Conservation (phyloP, 2,113 vertebrate species). For the Heterocephalus glaber region DNA sequence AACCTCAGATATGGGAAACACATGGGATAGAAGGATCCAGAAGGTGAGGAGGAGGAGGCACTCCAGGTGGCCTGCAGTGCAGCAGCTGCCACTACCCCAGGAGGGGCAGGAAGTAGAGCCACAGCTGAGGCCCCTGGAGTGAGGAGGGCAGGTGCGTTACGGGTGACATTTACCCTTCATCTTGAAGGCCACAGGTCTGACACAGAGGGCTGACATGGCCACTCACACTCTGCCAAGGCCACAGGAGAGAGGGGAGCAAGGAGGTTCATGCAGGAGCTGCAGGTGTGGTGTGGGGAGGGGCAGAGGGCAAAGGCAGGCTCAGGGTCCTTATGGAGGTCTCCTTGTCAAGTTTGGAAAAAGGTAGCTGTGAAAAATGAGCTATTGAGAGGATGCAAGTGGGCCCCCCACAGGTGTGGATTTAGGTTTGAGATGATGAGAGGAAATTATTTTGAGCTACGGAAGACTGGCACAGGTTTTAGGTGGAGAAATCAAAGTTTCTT, state of each 20-base stretch:
- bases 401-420: neutral
- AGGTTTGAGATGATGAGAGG: neutral
- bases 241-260: neutral
- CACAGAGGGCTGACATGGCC: neutral
- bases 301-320: fast-evolving
- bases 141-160: fast-evolving
- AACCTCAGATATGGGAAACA: neutral
- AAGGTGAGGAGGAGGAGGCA: neutral
- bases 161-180: fast-evolving
- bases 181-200: neutral
- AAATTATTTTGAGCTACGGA: fast-evolving
- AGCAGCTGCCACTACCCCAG: neutral
- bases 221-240: neutral
- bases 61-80: neutral
- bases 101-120: neutral
- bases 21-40: neutral
- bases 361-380: no score
- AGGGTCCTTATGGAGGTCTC: no score
- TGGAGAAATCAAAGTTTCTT: neutral
- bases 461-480: neutral
- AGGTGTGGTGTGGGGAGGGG: no score
- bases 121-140: neutral
- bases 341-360: neutral
- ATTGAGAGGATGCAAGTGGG: neutral
- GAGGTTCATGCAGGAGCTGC: neutral